These are phyloP conservation scores for Dendroctonus valens DNA, from an alignment of 1,140 invertebrate species.

Conservation along the genomic window DNA sequence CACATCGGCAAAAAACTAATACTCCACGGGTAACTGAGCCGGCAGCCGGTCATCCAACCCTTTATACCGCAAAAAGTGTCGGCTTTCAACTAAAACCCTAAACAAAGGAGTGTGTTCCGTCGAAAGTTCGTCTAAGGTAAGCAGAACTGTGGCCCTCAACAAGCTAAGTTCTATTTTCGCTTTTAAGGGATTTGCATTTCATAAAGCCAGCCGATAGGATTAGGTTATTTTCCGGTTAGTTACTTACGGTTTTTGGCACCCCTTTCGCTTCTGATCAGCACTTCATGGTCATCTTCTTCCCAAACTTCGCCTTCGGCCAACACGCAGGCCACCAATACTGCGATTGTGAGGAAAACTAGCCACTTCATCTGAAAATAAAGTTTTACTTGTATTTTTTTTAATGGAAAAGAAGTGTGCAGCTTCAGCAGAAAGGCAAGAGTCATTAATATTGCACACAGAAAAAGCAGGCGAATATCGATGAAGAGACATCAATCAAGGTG, in stretches of 20 bases:
- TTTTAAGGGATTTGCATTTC: no score
- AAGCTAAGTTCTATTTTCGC: no score
- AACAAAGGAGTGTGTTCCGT: constrained; percentile 6
- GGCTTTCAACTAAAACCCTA: constrained; percentile 6
- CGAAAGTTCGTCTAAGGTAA: constrained; percentile 8
- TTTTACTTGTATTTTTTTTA: not conserved
- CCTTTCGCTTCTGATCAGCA: constrained; percentile 70
- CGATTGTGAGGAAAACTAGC: constrained; percentile 50
- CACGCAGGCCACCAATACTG: constrained; percentile 51
- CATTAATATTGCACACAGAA: no score
- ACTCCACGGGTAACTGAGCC: not conserved
- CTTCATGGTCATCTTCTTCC: constrained; percentile 73
- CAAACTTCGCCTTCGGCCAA: constrained; percentile 60
- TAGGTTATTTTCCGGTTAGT: not conserved
- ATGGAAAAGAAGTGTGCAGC: no score
- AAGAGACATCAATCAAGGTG: no score
- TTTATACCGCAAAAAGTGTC: constrained; percentile 3
- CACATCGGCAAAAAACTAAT: not conserved
- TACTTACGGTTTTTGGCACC: constrained; percentile 66
- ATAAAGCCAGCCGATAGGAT: no score
- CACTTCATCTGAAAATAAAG: constrained; percentile 49
- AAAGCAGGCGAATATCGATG: no score
- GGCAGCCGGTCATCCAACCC: not conserved
- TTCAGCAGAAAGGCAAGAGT: no score
- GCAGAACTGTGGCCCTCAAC: no score